phyloP scores from a whole-genome alignment of 2,888 invertebrate genomes.

The Didymodactylos carnosus region DNA sequence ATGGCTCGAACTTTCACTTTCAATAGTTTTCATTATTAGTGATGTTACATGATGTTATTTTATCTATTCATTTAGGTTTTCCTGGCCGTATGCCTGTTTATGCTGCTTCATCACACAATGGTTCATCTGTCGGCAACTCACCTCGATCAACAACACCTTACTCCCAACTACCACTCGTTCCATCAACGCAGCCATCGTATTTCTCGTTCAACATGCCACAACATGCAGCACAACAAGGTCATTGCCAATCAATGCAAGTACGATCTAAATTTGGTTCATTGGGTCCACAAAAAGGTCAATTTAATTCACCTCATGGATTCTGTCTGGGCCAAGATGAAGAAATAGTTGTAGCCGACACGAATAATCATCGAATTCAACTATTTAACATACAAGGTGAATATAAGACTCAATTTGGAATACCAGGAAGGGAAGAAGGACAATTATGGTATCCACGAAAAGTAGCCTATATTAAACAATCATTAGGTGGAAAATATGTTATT shows the following conservation, averaged over 20 bases:
- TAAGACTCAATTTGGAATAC: slow-evolving; percentile 77
- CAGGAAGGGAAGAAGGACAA: slow-evolving; percentile 75
- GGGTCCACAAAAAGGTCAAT: slow-evolving; percentile 75
- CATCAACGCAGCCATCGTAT: no score
- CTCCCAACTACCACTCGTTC: neutral
- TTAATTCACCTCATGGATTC: slow-evolving; percentile 89
- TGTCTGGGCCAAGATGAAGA: slow-evolving; percentile 82
- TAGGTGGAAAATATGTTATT: slow-evolving; percentile 52
- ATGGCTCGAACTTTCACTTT: no score
- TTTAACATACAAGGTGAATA: slow-evolving; percentile 80
- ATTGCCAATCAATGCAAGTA: slow-evolving; percentile 8
- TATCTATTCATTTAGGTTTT: no score
- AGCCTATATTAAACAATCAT: slow-evolving; percentile 39
- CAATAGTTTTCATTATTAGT: no score
- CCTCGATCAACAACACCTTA: neutral
- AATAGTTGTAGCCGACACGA: slow-evolving; percentile 80
- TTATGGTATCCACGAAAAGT: slow-evolving; percentile 92
- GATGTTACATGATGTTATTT: no score
- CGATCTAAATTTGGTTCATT: slow-evolving; percentile 63
- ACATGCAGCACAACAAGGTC: neutral
- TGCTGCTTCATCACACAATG: neutral
- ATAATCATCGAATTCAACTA: slow-evolving; percentile 80
- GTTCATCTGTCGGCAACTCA: neutral
- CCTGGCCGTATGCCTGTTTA: no score
- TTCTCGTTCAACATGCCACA: no score